Evolutionary conservation across 2,888 invertebrate species (phyloP).

Genomic region (Microctonus hyperodae): DNA sequence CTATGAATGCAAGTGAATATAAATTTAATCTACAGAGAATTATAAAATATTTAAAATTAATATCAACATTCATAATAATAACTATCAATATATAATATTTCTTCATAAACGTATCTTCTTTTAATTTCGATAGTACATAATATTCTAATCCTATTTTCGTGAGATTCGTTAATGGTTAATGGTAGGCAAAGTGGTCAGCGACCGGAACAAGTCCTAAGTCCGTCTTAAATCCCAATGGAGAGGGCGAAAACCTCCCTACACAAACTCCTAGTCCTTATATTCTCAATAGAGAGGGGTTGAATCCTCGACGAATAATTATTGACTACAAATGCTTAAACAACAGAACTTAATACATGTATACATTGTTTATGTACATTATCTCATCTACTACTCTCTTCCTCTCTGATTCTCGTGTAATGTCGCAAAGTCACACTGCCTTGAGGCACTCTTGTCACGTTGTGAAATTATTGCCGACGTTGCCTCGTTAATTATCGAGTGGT

Average conservation of each 20-base stretch:
- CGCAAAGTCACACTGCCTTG: conserved; percentile 30
- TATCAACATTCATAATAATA: no score
- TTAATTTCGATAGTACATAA: conserved; percentile 11
- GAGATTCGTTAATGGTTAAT: conserved; percentile 64
- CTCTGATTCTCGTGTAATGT: no score
- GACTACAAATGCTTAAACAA: conserved; percentile 40
- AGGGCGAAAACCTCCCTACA: conserved; percentile 18
- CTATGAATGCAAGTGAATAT: neutral
- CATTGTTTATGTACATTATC: no score
- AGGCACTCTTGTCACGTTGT: conserved; percentile 30
- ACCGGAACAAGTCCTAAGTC: conserved; percentile 63
- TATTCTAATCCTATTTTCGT: conserved; percentile 62
- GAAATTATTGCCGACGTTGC: conserved; percentile 37
- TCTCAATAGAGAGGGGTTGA: conserved; percentile 46
- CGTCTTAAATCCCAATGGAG: conserved; percentile 61
- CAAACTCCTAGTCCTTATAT: conserved; percentile 44
- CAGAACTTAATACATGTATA: conserved; percentile 2
- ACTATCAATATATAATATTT: neutral
- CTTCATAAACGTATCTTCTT: neutral
- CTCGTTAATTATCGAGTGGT: conserved; percentile 49
- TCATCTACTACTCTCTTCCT: neutral
- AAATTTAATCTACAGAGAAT: neutral
- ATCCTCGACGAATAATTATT: conserved; percentile 59
- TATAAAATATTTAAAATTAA: neutral
- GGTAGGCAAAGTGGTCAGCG: conserved; percentile 63